phyloP scores from a whole-genome alignment of 2,113 vertebrate genomes.

The Guaruba guarouba region DNA sequence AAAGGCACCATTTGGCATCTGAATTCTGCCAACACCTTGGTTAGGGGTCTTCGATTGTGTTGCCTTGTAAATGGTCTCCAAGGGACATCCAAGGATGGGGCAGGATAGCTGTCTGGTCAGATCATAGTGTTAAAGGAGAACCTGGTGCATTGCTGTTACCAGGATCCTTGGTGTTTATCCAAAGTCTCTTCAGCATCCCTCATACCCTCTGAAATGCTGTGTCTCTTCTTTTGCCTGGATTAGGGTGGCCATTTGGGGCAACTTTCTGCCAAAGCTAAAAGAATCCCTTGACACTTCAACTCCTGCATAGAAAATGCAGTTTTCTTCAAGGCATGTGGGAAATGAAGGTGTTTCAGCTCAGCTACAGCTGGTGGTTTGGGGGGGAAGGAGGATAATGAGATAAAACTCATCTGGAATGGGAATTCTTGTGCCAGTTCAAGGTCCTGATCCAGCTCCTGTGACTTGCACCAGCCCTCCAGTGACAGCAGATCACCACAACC shows the following conservation, averaged over 20 bases:
- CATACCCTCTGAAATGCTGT: not conserved
- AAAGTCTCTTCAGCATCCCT: not conserved
- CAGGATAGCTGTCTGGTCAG: not conserved
- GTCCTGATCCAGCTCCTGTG: not conserved
- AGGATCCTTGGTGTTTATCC: not conserved
- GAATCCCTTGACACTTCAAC: not conserved
- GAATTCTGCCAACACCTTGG: not conserved
- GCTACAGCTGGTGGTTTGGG: not conserved
- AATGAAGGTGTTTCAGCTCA: not conserved
- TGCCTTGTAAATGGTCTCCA: not conserved
- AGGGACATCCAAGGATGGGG: not conserved
- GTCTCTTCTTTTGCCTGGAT: not conserved
- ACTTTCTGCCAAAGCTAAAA: not conserved
- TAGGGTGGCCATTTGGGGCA: not conserved
- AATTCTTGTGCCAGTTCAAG: not conserved
- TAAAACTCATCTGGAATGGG: not conserved
- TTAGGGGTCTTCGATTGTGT: not conserved
- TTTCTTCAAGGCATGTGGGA: not conserved
- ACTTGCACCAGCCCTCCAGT: not conserved
- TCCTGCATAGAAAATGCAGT: not conserved
- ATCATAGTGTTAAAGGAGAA: not conserved
- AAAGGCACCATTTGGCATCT: not conserved
- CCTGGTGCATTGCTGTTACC: not conserved
- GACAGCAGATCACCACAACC: fast-evolving
- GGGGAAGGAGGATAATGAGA: not conserved